These are phyloP conservation scores for Hetaerina titia DNA, from an alignment of 2,888 invertebrate species.

Conservation along the genomic window DNA sequence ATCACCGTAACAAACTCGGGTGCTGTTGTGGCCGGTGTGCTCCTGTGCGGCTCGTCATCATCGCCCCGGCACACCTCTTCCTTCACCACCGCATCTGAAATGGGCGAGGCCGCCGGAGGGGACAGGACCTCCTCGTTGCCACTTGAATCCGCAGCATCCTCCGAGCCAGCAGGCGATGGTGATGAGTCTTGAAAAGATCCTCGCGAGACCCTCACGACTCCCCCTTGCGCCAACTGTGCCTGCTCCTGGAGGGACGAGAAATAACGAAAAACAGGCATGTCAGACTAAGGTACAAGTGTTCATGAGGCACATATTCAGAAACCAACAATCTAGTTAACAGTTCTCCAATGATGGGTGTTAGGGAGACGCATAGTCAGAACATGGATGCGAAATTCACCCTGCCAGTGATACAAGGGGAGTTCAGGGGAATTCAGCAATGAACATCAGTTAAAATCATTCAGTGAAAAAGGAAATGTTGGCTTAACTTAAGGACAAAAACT, in stretches of 20 bases:
- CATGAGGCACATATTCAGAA: background rate
- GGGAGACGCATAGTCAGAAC: background rate
- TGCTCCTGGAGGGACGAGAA: conserved; percentile 31
- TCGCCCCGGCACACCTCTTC: background rate
- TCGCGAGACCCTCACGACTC: background rate
- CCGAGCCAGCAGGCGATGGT: conserved; percentile 49
- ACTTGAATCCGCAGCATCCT: conserved; percentile 46
- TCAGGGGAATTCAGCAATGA: too few relatives aligned
- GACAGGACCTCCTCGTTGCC: conserved; percentile 28
- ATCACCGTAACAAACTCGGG: conserved; percentile 54
- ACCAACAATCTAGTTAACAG: background rate
- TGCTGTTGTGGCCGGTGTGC: background rate
- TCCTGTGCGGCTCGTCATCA: background rate
- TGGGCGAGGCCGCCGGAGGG: background rate
- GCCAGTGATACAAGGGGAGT: too few relatives aligned
- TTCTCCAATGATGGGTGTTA: background rate
- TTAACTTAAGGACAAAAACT: too few relatives aligned
- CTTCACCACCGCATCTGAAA: background rate
- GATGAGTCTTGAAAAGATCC: conserved; percentile 49
- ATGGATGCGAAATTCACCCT: background rate
- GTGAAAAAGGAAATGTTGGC: too few relatives aligned
- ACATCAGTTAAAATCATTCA: too few relatives aligned
- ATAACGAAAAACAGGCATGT: too few relatives aligned
- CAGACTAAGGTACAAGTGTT: too few relatives aligned
- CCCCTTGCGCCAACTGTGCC: background rate